Evolutionary conservation across 2,888 invertebrate genomes (phyloP), one percentile per base, ranked within the genome.

Genomic region (Artemia sp.): DNA sequence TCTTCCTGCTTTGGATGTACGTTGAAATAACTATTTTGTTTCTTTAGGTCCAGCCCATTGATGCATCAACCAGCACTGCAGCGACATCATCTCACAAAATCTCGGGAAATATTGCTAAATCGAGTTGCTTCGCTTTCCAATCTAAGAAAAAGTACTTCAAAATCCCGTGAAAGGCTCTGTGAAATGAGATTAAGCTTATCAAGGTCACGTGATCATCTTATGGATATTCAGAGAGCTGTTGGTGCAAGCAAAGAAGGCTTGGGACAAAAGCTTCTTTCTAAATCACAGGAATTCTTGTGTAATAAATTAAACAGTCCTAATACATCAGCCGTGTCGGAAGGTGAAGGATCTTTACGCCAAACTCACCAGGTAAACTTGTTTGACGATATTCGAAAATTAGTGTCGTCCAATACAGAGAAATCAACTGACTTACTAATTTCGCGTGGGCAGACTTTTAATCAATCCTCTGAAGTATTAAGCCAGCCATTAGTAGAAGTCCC

Each of bases 101-200:
- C 82, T 0, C 77, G 82, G 5, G 82, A 82, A 72, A 80, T 81
- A 3, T 75, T 82, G 51, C 77, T 81, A 67, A 82, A 82, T 70
- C 77, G 80, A 0, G 80, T 81, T 0, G 79, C 74, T 51, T 72
- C 72, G 70, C 64, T 58, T 58, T 72, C 72, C 67, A 75, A 74
- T 70, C 69, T 76, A 12, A 73, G 75, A 72, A 76, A 74, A 72
- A 72, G 73, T 68, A 72, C 75, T 58, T 72, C 75, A 58, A 73
- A 78, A 76, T 74, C 77, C 75, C 51, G 78, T 75, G 68, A 77
- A 75, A 70, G 79, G 76, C 67, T 77, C 75, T 71, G 77, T 75
- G 73, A 74, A 70, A 72, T 72, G 64, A 70, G 71, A 51, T 72
- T 74, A 53, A 73, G 71, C 12, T 53, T 74, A 4, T 72, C 72